These are phyloP conservation scores for Pithys albifrons DNA, from an alignment of 2,113 vertebrate genomes.

Conservation along the genomic window DNA sequence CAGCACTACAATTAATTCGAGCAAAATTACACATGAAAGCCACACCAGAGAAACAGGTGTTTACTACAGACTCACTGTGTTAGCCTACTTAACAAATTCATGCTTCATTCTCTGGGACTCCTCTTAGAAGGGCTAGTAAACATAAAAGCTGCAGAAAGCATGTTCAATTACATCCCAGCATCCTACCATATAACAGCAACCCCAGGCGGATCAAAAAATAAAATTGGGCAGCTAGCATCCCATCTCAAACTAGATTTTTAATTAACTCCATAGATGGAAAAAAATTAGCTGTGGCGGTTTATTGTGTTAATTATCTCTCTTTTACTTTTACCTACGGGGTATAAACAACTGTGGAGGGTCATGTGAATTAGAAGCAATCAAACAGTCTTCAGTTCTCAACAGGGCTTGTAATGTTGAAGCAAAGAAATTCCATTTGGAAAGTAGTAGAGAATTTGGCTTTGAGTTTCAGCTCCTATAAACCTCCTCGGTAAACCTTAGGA, in stretches of 20 bases:
- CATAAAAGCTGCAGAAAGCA: background rate
- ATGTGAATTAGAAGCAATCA: background rate
- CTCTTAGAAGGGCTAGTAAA: background rate
- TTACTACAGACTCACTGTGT: background rate
- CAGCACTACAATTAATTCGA: constrained; percentile 33
- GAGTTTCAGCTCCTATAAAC: background rate
- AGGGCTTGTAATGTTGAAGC: background rate
- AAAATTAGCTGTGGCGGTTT: background rate
- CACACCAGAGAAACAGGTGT: constrained; percentile 23
- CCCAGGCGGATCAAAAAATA: background rate
- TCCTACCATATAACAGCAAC: background rate
- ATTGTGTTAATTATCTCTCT: background rate
- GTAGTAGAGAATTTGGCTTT: background rate
- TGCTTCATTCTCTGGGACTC: background rate
- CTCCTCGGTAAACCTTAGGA: background rate
- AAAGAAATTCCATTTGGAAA: background rate
- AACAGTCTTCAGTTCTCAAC: background rate
- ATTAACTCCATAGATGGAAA: background rate
- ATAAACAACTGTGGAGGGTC: background rate
- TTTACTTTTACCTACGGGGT: background rate
- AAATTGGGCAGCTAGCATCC: background rate
- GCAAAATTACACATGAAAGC: constrained; percentile 12
- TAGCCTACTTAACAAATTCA: background rate
- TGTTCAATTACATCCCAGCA: background rate
- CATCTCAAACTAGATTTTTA: background rate